phyloP scores from a whole-genome alignment of 2,888 invertebrate genomes.

The Lasius platythorax region DNA sequence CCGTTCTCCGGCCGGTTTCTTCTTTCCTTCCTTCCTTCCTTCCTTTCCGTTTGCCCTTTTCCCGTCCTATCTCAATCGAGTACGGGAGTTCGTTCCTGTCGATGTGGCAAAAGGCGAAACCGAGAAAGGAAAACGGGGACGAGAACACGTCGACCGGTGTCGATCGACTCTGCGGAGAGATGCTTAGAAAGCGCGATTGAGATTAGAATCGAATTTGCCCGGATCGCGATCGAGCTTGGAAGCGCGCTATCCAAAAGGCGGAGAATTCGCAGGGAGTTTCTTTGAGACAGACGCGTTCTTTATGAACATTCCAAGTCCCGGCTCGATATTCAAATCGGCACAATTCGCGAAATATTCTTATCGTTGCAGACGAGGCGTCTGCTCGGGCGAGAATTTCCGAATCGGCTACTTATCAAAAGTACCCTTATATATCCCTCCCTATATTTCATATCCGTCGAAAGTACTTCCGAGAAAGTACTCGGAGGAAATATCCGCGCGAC shows the following conservation, averaged over 20 bases:
- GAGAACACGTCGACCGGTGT: slow-evolving; percentile 59
- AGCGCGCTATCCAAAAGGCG: neutral
- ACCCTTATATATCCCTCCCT: neutral
- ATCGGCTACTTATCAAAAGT: slow-evolving; percentile 56
- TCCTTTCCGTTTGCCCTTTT: slow-evolving; percentile 43
- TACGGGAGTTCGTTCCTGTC: slow-evolving; percentile 56
- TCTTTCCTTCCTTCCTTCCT: slow-evolving; percentile 11
- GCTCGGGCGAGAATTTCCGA: slow-evolving; percentile 44
- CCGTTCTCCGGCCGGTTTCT: slow-evolving; percentile 10
- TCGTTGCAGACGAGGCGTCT: slow-evolving; percentile 25
- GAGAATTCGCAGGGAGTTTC: slow-evolving; percentile 39
- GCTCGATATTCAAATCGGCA: slow-evolving; percentile 38
- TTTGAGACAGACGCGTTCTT: slow-evolving; percentile 30
- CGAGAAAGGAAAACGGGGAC: slow-evolving; percentile 27
- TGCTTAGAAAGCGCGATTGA: slow-evolving; percentile 63
- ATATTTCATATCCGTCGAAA: slow-evolving; percentile 35
- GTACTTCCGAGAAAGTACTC: slow-evolving; percentile 24
- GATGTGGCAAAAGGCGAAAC: slow-evolving; percentile 21
- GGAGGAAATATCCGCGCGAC: slow-evolving; percentile 39
- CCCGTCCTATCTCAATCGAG: slow-evolving; percentile 24
- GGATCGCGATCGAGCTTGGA: slow-evolving; percentile 36
- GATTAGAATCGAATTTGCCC: slow-evolving; percentile 68
- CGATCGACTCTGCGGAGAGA: slow-evolving; percentile 57
- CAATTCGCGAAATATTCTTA: slow-evolving; percentile 46
- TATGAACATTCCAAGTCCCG: slow-evolving; percentile 10